These are phyloP conservation scores for Anthoptus insignis DNA, from an alignment of 2,888 invertebrate species.

Conservation along the genomic window DNA sequence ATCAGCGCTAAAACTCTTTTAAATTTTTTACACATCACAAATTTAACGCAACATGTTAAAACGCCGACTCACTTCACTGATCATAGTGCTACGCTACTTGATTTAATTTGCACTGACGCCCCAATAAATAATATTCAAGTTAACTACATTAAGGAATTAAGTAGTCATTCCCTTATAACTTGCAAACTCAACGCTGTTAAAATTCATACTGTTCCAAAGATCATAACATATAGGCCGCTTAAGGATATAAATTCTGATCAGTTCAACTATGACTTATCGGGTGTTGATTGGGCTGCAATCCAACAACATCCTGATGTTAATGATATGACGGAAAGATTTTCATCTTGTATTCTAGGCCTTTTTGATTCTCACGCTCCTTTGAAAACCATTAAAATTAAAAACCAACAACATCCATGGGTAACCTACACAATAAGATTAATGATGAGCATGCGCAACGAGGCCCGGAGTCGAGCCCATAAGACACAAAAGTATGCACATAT, in stretches of 20 bases:
- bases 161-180: neutral
- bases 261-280: neutral
- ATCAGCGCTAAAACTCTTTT: neutral
- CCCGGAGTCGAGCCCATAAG: constrained; percentile 2
- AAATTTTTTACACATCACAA: neutral
- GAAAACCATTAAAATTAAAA: neutral
- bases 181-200: neutral
- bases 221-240: neutral
- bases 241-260: neutral
- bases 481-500: constrained; percentile 24
- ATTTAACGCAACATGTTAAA: neutral
- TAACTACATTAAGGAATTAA: constrained; percentile 3
- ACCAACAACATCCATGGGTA: neutral
- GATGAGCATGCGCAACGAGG: constrained; percentile 30
- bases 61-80: neutral
- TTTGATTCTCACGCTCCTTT: neutral
- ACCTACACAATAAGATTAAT: constrained; percentile 24
- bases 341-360: neutral
- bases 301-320: neutral
- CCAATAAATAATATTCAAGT: neutral
- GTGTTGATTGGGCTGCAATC: neutral
- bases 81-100: neutral
- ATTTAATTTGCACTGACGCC: neutral
- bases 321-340: neutral
- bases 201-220: neutral